Base-by-base conservation (phyloP, 2,797 vertebrate species). In the Galaxias olidus region DNA sequence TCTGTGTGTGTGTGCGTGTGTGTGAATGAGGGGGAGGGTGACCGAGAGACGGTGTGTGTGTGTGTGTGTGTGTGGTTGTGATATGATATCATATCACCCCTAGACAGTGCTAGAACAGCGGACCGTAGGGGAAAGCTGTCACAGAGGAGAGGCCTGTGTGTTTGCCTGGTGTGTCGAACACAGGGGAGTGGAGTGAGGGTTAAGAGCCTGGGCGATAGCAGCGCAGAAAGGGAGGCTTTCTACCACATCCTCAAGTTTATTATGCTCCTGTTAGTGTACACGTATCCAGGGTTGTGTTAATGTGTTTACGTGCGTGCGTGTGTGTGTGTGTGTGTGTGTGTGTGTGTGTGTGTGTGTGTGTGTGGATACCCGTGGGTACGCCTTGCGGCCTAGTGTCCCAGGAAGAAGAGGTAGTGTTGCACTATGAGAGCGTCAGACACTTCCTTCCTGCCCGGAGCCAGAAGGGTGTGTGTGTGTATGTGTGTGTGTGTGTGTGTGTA, bases 391-490 rank as follows among this genome's bases (percentile, higher is more conserved):
- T 41, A 73, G 63, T 59, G 61, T 66, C 66, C 56, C 62, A 63
- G 63, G 67, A 66, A 12, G 17, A 65, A 40, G 12, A 52, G 52
- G 49, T 61, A 18, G 8, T 55, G 66, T 47, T n/a, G 45, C 45
- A 30, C 30, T 53, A 44, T 52, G 13, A 77, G 58, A 51, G 41
- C 9, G 12, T 55, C 59, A 77, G 69, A 59, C 9, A 1, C 55
- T 72, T 79, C 78, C 81, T 83, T 79, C 78, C 78, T 72, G 47
- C 47, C 12, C 48, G 62, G 66, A 61, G 55, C 41, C 44, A 50
- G 20, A 7, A 9, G 53, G 57, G 55, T 58, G 55, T 17, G n/a
- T 18, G 41, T 10, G 55, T 58, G 55, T 44, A 40, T 15, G 49
- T 58, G 43, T 13, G 58, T 49, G 14, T 50, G 60, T 68, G 58